Evolutionary conservation across 2,888 invertebrate genomes (phyloP).

Genomic region (Artemia sinica): DNA sequence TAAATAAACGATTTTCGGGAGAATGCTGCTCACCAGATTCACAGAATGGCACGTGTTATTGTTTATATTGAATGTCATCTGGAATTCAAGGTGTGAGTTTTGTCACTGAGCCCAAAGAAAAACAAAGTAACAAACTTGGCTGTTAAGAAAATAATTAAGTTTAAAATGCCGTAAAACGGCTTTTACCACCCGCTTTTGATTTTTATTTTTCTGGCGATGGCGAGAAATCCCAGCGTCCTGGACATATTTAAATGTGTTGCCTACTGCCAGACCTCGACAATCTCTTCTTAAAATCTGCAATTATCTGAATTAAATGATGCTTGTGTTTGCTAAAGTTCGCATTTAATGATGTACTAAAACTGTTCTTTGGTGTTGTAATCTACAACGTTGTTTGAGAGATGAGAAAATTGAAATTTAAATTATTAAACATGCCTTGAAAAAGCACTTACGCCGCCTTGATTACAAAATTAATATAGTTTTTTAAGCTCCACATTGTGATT

Average conservation of each 20-base stretch:
- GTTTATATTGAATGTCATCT: conserved; percentile 12
- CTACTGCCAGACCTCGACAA: background rate
- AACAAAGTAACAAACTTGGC: conserved; percentile 12
- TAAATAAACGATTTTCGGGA: background rate
- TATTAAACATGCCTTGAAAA: background rate
- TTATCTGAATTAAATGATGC: background rate
- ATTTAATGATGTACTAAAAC: conserved; percentile 2
- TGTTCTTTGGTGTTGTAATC: background rate
- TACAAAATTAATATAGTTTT: too few relatives aligned
- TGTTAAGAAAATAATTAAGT: conserved; percentile 13
- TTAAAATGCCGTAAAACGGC: conserved; percentile 3
- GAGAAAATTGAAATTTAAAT: background rate
- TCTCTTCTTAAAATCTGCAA: conserved; percentile 1
- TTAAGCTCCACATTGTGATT: too few relatives aligned
- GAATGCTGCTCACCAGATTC: background rate
- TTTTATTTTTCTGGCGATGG: conserved; percentile 3
- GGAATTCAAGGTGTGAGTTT: conserved; percentile 11
- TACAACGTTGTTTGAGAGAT: background rate
- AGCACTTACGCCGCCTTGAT: too few relatives aligned
- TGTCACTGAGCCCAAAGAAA: conserved; percentile 1
- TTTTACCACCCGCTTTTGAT: background rate
- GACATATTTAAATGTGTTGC: background rate
- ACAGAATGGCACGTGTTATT: conserved; percentile 1
- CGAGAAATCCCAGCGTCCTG: background rate
- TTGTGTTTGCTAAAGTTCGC: background rate